A percentile compares a stretch with the other conserved stretches of the same genome.
phyloP scores from a whole-genome alignment of 2,797 vertebrate genomes.

The Vireo griseus region DNA sequence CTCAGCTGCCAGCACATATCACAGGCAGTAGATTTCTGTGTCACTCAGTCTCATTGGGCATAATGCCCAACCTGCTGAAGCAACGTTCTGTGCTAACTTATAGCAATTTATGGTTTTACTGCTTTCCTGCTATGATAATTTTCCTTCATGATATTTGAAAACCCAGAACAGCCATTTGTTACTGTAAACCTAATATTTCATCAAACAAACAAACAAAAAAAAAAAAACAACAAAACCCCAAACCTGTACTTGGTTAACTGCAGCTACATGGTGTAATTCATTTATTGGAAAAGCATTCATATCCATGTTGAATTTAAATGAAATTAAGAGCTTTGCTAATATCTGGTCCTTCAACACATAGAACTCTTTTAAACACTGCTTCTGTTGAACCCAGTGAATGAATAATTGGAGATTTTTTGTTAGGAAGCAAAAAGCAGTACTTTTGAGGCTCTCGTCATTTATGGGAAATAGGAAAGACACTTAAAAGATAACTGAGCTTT shows the following conservation, averaged over 20 bases:
- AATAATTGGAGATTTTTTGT: background rate
- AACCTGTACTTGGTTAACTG: background rate
- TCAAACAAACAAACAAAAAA: background rate
- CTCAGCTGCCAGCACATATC: background rate
- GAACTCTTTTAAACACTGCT: background rate
- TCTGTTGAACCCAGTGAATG: background rate
- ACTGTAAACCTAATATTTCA: background rate
- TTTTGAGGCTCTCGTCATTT: background rate
- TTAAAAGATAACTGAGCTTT: background rate
- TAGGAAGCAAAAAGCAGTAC: background rate
- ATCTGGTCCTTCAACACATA: background rate
- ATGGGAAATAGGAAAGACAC: background rate
- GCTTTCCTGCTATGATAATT: constrained; percentile 36
- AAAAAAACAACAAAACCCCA: background rate
- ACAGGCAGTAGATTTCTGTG: background rate
- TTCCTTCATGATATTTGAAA: background rate
- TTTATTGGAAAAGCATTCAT: background rate
- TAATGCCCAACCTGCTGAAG: background rate
- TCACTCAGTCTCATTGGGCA: background rate
- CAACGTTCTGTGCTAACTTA: background rate
- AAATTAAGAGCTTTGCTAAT: background rate
- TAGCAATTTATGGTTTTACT: background rate
- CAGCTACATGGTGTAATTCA: background rate
- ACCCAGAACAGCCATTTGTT: background rate
- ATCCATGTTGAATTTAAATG: background rate